These are phyloP conservation scores for Teleopsis dalmanni DNA, from an alignment of 1,140 invertebrate genomes.

Conservation along the genomic window DNA sequence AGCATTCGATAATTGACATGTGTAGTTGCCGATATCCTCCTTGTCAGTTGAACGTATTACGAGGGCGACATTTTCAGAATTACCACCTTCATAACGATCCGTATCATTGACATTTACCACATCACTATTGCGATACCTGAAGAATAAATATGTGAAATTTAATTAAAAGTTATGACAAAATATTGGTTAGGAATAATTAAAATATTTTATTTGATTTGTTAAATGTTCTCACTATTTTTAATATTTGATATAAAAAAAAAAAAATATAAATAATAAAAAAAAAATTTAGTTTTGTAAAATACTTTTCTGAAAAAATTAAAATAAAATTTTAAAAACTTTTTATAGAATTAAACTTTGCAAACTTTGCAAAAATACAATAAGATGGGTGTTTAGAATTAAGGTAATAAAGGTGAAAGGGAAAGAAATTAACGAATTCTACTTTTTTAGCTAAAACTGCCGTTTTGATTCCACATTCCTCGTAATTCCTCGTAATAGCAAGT, in stretches of 20 bases:
- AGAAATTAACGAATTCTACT: too few species aligned
- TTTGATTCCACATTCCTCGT: too few species aligned
- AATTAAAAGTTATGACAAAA: neutral
- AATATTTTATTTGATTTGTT: neutral
- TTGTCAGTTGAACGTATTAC: constrained; percentile 68
- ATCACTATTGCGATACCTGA: constrained; percentile 66
- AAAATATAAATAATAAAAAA: too few species aligned
- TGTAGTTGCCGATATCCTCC: constrained; percentile 72
- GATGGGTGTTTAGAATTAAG: too few species aligned
- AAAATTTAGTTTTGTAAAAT: too few species aligned
- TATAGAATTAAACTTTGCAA: too few species aligned
- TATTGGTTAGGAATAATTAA: neutral
- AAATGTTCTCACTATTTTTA: neutral
- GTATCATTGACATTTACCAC: constrained; percentile 56
- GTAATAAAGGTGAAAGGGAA: too few species aligned
- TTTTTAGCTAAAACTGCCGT: too few species aligned
- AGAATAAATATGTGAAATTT: constrained; percentile 13
- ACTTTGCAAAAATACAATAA: too few species aligned
- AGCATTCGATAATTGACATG: constrained; percentile 66
- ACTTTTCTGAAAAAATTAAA: too few species aligned
- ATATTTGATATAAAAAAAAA: neutral
- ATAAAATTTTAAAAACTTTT: too few species aligned
- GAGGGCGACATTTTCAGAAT: constrained; percentile 61
- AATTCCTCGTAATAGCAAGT: too few species aligned
- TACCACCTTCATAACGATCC: constrained; percentile 67